These are phyloP conservation scores for Alca torda DNA, from an alignment of 2,797 vertebrate genomes.

Conservation along the genomic window DNA sequence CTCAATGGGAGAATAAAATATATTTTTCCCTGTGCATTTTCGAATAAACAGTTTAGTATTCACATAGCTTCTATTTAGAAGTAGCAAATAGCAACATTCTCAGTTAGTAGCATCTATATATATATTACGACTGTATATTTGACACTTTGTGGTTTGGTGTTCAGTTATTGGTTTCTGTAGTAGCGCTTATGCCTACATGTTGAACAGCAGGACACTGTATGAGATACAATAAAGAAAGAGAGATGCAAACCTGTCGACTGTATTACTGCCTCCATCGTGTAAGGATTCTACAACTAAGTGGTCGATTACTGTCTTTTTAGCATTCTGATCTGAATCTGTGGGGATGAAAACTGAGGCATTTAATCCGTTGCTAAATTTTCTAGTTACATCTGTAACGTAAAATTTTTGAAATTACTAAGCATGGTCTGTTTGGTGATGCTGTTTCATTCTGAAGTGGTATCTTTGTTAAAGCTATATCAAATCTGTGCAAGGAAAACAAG, in stretches of 20 bases:
- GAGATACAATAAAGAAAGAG: constrained; percentile 31
- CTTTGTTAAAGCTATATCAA: constrained; percentile 45
- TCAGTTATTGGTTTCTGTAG: constrained; percentile 58
- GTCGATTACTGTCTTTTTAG: neutral
- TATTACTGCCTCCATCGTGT: neutral
- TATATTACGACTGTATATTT: constrained; percentile 30
- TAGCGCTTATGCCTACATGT: neutral
- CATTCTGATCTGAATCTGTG: neutral
- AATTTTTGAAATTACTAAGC: neutral
- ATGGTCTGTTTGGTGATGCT: constrained; percentile 10
- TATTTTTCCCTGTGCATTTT: constrained; percentile 31
- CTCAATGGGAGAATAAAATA: constrained; percentile 46
- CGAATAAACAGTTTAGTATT: constrained; percentile 49
- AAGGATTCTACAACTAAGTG: neutral
- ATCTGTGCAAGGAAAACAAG: neutral
- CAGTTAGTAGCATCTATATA: constrained; percentile 55
- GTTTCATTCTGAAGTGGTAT: neutral
- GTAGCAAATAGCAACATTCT: constrained; percentile 53
- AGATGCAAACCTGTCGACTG: constrained; percentile 14
- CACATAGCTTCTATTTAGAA: constrained; percentile 58
- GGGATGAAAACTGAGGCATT: neutral
- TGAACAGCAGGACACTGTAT: constrained; percentile 22
- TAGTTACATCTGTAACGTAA: neutral
- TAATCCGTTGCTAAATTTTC: constrained; percentile 13
- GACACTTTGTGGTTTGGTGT: constrained; percentile 59